These are phyloP conservation scores for Bombus vancouverensis DNA, from an alignment of 1,140 invertebrate species.

Conservation along the genomic window DNA sequence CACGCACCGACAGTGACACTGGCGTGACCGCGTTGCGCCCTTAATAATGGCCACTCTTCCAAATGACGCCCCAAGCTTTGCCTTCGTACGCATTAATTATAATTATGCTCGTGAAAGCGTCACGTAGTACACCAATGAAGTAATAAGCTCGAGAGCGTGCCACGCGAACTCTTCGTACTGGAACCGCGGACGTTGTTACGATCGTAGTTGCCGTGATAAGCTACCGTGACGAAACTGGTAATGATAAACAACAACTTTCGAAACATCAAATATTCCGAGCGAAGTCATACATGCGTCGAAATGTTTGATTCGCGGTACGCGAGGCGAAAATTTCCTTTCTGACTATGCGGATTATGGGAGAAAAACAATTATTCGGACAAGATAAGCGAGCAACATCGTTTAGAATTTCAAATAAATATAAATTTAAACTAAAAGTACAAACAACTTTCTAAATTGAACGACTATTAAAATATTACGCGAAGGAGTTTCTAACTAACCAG, in stretches of 20 bases:
- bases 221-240: background rate
- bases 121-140: constrained; percentile 53
- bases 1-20: constrained; percentile 65
- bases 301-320: background rate
- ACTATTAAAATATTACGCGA: background rate
- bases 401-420: background rate
- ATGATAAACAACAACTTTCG: background rate
- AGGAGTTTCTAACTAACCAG: background rate
- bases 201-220: background rate
- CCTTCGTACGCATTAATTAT: constrained; percentile 56
- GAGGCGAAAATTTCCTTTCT: background rate
- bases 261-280: background rate
- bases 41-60: constrained; percentile 59
- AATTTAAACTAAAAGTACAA: background rate
- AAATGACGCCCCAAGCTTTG: constrained; percentile 32
- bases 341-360: accelerated
- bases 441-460: background rate
- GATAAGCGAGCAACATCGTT: background rate
- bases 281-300: background rate
- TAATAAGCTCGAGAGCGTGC: constrained; percentile 53
- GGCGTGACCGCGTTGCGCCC: constrained; percentile 33
- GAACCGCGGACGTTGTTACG: background rate
- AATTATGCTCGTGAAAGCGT: constrained; percentile 55
- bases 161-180: background rate
- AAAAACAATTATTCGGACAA: background rate